A percentile compares a stretch with the other conserved stretches of the same genome.
Conservation (phyloP, 2,888 invertebrate genomes). For the Dione vanillae region DNA sequence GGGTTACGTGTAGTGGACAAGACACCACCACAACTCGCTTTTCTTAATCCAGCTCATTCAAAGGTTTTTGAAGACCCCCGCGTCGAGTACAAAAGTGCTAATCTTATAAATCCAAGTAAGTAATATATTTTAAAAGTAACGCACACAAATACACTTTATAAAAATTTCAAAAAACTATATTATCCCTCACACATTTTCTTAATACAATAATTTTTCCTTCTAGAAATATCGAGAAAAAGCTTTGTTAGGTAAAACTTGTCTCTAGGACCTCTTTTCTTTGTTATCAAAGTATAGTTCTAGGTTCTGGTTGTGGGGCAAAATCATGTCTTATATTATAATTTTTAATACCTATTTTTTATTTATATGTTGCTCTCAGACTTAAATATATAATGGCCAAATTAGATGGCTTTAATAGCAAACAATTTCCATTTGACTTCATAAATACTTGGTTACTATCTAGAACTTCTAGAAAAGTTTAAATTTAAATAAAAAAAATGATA, state of each 20-base stretch:
- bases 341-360: not conserved
- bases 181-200: no score
- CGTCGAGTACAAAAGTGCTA: slow-evolving; percentile 95
- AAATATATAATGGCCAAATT: not conserved
- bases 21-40: slow-evolving; percentile 96
- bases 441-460: slow-evolving; percentile 3
- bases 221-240: slow-evolving; percentile 1
- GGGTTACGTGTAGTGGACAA: slow-evolving; percentile 94
- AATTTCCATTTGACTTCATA: not conserved
- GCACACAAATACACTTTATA: no score
- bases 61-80: slow-evolving; percentile 89
- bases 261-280: no score
- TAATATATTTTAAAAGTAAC: not conserved
- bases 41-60: slow-evolving; percentile 90
- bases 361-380: not conserved
- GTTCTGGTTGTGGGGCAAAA: no score
- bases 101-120: slow-evolving; percentile 94
- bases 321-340: not conserved
- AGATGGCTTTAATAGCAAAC: not conserved
- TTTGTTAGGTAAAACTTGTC: no score
- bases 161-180: no score
- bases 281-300: no score
- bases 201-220: not conserved
- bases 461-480: no score
- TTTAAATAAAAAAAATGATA: not conserved